Base-by-base conservation (phyloP, 2,888 invertebrate species). In the Oscheius sp. region DNA sequence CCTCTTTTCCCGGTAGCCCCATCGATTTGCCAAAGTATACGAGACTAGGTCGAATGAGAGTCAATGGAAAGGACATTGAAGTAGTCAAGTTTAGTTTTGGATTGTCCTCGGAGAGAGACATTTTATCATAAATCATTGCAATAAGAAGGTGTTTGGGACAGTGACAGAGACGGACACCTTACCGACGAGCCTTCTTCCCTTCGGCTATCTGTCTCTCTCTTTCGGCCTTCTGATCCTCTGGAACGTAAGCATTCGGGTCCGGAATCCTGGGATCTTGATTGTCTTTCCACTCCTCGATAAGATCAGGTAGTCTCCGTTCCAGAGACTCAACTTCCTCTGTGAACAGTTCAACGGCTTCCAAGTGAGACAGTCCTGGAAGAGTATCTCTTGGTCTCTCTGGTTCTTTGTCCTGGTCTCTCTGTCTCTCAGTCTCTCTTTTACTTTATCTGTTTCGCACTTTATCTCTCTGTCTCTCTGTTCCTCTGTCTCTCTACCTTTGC, bases 401-500 rank as follows among this genome's bases (percentile, higher is more conserved):
- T n/a, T n/a, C n/a, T n/a, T n/a, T n/a, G n/a, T n/a, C n/a, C n/a
- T 21, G 21, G 21, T 21, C 21, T 21, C 21, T 21, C 21, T 21
- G 21, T 21, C 21, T 21, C 0, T 21, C 21, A 21, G 21, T 21
- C 21, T 21, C 21, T 21, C 21, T 21, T 21, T 21, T 21, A 21
- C 21, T 21, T 21, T 21, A 21, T 21, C 21, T 21, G 21, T 21
- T 21, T 21, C 21, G 21, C 21, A 21, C 21, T 21, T 21, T 21
- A 21, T 21, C 21, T 21, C 21, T 21, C 21, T 21, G 21, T 21
- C 21, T 21, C 21, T 21, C 21, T 21, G 21, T 21, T 0, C 21
- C 21, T 21, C 21, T 21, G 21, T 21, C 21, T 21, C 21, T 21
- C 32, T 48, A 82, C 84, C 85, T 76, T 76, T 73, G 51, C 75